Evolutionary conservation across 2,888 invertebrate genomes (phyloP), one percentile per base, ranked within the genome.

Genomic region (Cataglyphis altisquamis): DNA sequence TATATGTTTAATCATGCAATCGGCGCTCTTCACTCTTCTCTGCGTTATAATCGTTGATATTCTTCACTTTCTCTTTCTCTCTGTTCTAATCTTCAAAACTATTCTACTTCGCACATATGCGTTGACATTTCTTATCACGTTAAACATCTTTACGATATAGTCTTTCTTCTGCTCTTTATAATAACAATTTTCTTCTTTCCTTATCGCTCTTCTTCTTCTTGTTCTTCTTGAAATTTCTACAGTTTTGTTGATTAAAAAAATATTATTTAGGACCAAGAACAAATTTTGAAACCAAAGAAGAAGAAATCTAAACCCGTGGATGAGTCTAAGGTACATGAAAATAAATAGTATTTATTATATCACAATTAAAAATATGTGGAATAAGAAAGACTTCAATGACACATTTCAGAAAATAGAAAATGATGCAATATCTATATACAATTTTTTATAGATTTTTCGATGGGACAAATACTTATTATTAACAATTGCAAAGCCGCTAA

Each of bases 251-350:
- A 63, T 67, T 72, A 21, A 45, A 84, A 52, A 52, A 82, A 88
- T 83, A 78, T 86, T 88, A 60, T 86, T 32, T 48, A 88, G 88
- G 88, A 83, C n/a, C 82, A 82, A 66, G 84, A 87, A 70, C 70
- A 89, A 62, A 15, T 55, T 55, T 77, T 87, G 82, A 82, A 86
- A 81, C 66, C 78, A 52, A 74, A 72, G 41, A 86, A 78, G 62
- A 36, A 66, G 21, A 86, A 82, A 70, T 84, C 83, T 32, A 41
- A 62, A 41, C 25, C 83, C 9, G 12, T 60, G 45, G 80, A 82
- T 29, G 89, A 80, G 32, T 41, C 64, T 0, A 82, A 88, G 88
- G 88, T 88, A 88, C 10, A 83, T 41, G 18, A 73, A 36, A 36
- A 66, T 70, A 67, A 1, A n/a, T 29, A 32, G 25, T 29, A 32